A percentile compares a stretch with the other conserved stretches of the same genome.
These are phyloP conservation scores for Bombus terrestris DNA, from an alignment of 1,140 invertebrate species.

Conservation along the genomic window DNA sequence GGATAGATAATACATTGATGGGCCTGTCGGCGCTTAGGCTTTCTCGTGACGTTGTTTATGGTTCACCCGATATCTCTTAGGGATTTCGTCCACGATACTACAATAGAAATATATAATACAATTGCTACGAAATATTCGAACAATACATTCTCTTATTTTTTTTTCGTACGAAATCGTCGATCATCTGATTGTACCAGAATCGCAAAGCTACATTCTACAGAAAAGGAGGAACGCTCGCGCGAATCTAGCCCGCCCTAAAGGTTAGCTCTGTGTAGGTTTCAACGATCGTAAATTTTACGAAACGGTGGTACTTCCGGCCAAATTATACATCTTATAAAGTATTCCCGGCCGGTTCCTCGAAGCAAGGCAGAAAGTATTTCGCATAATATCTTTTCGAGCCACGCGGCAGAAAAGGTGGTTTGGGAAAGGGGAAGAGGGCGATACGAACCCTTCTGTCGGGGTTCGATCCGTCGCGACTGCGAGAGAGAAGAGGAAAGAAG, in stretches of 20 bases:
- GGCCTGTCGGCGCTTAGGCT: too few species aligned
- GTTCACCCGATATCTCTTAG: too few species aligned
- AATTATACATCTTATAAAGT: conserved; percentile 72
- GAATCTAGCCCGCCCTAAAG: neutral
- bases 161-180: too few species aligned
- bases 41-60: too few species aligned
- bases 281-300: conserved; percentile 51
- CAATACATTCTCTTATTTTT: too few species aligned
- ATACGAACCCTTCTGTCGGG: neutral
- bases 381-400: conserved; percentile 54
- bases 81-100: too few species aligned
- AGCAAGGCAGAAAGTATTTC: conserved; percentile 60
- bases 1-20: too few species aligned
- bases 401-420: neutral
- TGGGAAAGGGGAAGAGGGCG: neutral
- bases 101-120: too few species aligned
- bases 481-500: neutral
- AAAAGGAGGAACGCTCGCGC: too few species aligned
- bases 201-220: too few species aligned
- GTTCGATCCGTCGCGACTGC: conserved; percentile 15
- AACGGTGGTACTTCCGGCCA: conserved; percentile 58
- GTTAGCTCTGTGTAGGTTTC: conserved; percentile 19
- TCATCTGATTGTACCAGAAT: too few species aligned
- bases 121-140: too few species aligned
- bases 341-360: conserved; percentile 52